Base-by-base conservation (phyloP, 2,888 invertebrate genomes). In the Halocaridina rubra region DNA sequence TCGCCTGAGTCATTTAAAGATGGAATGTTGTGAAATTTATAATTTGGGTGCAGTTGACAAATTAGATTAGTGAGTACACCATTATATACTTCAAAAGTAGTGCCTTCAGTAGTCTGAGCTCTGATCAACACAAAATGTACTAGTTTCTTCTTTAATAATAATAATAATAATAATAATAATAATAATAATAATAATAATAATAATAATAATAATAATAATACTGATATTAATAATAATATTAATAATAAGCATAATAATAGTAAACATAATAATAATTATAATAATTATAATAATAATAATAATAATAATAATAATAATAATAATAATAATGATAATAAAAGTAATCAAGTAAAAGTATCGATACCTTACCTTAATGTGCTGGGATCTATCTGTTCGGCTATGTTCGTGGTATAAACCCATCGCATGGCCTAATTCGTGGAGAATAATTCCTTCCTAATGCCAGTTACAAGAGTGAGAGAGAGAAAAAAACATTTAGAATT, bases 321-420 rank as follows among this genome's bases (percentile, higher is more conserved):
- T 39, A 39, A 39, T 39, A 39, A 8, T 13, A 39, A 39, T 39
- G 8, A 39, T 13, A 8, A 13, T 39, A n/a, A n/a, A n/a, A n/a
- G n/a, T n/a, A n/a, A n/a, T n/a, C n/a, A n/a, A n/a, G n/a, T n/a
- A n/a, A n/a, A n/a, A n/a, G n/a, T n/a, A n/a, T n/a, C n/a, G n/a
- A n/a, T n/a, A n/a, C 13, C 69, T 13, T 3, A 69, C 69, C 69
- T 69, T 94, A 0, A 96, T 94, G 89, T 92, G 94, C 84, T 92
- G 92, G 89, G 95, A 94, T 81, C 96, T 92, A 90, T 96, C 96
- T 67, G 94, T 93, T 85, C 96, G 91, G 0, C 94, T 95, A 89
- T 96, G 96, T 90, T 96, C 96, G 90, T 96, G 96, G 91, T 95
- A 95, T 84, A 96, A 94, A 7, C 96, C 95, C 19, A 95, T 91